phyloP scores from a whole-genome alignment of 2,888 invertebrate species.

The Diarsia mendica region DNA sequence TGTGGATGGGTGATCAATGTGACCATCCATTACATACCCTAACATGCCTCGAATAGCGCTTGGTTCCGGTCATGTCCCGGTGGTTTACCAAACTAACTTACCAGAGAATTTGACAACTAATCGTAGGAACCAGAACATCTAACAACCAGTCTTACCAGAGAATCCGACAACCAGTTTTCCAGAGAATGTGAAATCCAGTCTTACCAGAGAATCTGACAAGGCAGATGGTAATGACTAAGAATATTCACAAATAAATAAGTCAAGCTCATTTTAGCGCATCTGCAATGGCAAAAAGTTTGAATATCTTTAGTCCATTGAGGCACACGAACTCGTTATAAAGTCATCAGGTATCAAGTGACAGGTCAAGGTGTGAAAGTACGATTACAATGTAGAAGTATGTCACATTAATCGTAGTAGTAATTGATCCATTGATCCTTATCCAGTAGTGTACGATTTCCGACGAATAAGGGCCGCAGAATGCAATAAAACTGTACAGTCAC shows the following conservation, averaged over 20 bases:
- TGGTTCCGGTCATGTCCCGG: no score
- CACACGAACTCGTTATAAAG: not conserved
- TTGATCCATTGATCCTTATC: slow-evolving; percentile 31
- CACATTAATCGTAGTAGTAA: slow-evolving; percentile 27
- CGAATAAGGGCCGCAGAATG: slow-evolving; percentile 27
- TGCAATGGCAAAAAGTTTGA: not conserved
- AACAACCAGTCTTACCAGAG: no score
- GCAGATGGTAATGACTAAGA: no score
- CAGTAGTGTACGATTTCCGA: not conserved
- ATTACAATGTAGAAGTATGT: slow-evolving; percentile 11
- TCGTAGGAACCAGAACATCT: no score
- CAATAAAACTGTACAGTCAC: slow-evolving; percentile 24
- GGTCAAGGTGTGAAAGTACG: not conserved
- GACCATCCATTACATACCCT: no score
- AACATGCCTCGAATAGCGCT: not conserved
- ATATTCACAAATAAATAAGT: no score
- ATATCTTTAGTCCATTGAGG: not conserved
- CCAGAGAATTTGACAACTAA: no score
- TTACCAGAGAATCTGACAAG: no score
- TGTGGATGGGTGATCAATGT: not conserved
- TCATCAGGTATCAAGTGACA: not conserved
- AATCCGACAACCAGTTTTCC: no score
- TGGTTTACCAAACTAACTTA: no score
- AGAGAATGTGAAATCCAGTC: no score
- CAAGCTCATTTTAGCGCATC: no score